These are phyloP conservation scores for Papilio aristodemus DNA, from an alignment of 1,140 invertebrate genomes.

Conservation along the genomic window DNA sequence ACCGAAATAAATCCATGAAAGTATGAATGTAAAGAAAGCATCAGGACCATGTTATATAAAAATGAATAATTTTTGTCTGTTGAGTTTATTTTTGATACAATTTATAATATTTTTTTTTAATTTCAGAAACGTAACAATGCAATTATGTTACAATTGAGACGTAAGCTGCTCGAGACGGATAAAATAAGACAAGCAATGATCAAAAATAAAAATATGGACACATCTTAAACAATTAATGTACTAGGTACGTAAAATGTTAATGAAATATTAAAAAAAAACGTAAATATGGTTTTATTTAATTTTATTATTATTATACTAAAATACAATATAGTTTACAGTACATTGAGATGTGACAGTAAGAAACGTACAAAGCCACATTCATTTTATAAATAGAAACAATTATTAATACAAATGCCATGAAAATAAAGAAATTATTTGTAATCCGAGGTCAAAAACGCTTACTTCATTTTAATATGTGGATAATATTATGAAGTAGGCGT, in stretches of 20 bases:
- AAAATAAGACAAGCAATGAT: slow-evolving; percentile 48
- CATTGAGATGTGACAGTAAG: neutral
- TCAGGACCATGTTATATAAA: no score
- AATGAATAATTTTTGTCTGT: no score
- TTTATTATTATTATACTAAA: slow-evolving; percentile 17
- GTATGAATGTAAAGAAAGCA: no score
- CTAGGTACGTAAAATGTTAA: slow-evolving; percentile 9
- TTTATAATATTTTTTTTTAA: slow-evolving; percentile 16
- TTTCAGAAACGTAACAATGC: slow-evolving; percentile 72
- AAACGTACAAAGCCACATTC: no score
- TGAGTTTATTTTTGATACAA: neutral
- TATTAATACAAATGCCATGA: no score
- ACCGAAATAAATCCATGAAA: no score
- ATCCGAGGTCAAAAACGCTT: no score
- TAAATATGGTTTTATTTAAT: neutral
- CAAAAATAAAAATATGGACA: slow-evolving; percentile 28
- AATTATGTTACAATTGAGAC: slow-evolving; percentile 62
- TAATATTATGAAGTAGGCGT: no score
- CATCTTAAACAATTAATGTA: neutral
- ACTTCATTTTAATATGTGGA: no score
- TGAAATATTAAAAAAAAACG: neutral
- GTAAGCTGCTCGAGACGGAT: slow-evolving; percentile 60
- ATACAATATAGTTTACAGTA: neutral
- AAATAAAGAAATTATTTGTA: no score
- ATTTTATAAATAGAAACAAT: no score